phyloP scores from a whole-genome alignment of 1,140 invertebrate species.

The Andricus grossulariae region DNA sequence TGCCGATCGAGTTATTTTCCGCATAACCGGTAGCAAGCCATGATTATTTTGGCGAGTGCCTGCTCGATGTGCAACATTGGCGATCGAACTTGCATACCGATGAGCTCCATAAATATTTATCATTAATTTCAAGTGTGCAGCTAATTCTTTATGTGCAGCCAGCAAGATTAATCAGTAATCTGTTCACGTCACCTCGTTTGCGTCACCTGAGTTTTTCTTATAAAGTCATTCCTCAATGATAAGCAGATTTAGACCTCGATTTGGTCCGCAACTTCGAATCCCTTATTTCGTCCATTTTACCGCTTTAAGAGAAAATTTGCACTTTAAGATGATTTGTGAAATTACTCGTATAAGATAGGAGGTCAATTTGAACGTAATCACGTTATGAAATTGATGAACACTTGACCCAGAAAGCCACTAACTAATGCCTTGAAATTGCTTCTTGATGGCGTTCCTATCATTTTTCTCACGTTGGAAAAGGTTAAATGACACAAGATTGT shows the following conservation, averaged over 20 bases:
- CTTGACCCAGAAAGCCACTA: no score
- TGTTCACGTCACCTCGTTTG: conserved; percentile 21
- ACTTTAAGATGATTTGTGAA: no score
- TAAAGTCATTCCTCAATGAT: conserved; percentile 24
- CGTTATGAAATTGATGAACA: no score
- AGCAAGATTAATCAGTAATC: conserved; percentile 27
- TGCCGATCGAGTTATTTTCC: conserved; percentile 29
- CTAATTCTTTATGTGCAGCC: conserved; percentile 25
- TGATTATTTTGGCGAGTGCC: conserved; percentile 26
- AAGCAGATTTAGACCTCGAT: conserved; percentile 5
- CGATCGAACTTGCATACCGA: conserved; percentile 22
- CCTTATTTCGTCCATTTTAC: no score
- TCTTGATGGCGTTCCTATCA: no score
- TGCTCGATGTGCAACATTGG: conserved; percentile 6
- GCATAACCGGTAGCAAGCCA: conserved; percentile 23
- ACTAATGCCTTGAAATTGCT: no score
- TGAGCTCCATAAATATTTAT: conserved; percentile 32
- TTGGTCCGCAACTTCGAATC: no score
- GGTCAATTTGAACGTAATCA: no score
- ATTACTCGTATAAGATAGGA: no score
- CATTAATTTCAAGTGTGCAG: conserved; percentile 23
- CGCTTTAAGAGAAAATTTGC: no score
- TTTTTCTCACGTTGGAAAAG: no score
- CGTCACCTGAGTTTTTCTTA: conserved; percentile 27
- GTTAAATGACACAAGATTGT: no score